These are phyloP conservation scores for Chaenocephalus aceratus DNA, from an alignment of 2,113 vertebrate species.

Conservation along the genomic window DNA sequence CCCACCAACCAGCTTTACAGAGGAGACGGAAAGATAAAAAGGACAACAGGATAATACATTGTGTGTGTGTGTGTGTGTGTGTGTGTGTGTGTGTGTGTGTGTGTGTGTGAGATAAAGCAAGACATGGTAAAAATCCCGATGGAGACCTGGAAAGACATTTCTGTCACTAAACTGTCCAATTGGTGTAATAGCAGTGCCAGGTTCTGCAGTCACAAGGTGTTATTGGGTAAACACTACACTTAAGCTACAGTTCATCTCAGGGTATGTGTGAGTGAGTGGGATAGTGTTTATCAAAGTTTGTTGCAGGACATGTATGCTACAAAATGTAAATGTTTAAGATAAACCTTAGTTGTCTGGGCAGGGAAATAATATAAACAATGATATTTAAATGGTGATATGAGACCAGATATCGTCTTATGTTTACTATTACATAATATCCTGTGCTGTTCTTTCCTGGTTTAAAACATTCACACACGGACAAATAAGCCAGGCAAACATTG, in stretches of 20 bases:
- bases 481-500: neutral
- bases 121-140: conserved; percentile 1
- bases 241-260: conserved; percentile 40
- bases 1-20: conserved; percentile 33
- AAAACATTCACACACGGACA: neutral
- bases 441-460: too few species aligned
- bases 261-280: neutral
- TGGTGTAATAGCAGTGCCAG: conserved; percentile 26
- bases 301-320: neutral
- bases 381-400: too few species aligned
- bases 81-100: too few species aligned
- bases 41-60: neutral
- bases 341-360: neutral
- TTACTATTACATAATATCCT: too few species aligned
- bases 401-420: too few species aligned
- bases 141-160: conserved; percentile 26
- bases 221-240: conserved; percentile 39
- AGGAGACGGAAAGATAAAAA: conserved; percentile 24
- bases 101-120: too few species aligned
- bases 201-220: conserved; percentile 27
- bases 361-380: neutral
- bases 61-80: too few species aligned
- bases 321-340: neutral
- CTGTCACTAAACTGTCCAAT: conserved; percentile 37
- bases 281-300: neutral